Evolutionary conservation across 2,113 vertebrate species (phyloP).

Genomic region (Zosterops borbonicus): DNA sequence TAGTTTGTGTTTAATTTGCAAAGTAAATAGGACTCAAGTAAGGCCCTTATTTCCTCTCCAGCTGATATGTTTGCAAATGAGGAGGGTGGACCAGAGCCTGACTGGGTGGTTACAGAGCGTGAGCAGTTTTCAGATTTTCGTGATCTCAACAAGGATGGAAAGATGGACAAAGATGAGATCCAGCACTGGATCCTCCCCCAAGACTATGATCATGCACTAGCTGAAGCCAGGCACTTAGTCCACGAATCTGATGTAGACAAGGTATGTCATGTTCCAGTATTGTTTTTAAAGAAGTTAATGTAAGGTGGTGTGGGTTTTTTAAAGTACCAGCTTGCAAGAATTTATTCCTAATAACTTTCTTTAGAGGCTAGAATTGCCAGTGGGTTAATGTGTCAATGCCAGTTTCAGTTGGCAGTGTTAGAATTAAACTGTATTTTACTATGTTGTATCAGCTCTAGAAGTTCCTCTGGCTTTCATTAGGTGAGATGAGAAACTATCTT

Average conservation of each 20-base stretch:
- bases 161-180: constrained; percentile 94
- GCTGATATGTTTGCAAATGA: constrained; percentile 97
- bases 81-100: constrained; percentile 90
- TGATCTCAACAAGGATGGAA: constrained; percentile 95
- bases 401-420: neutral
- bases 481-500: neutral
- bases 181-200: constrained; percentile 96
- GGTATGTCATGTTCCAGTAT: constrained; percentile 68
- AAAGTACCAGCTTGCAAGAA: neutral
- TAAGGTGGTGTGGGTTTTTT: neutral
- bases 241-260: constrained; percentile 93
- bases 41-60: constrained; percentile 55
- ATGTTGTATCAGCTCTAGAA: neutral
- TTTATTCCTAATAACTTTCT: neutral
- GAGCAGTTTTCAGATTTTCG: constrained; percentile 96
- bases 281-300: neutral
- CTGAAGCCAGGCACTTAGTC: constrained; percentile 93
- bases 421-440: neutral
- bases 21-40: neutral
- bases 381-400: neutral
- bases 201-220: constrained; percentile 94
- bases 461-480: neutral
- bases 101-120: constrained; percentile 92
- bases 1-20: neutral
- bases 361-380: neutral